Conservation (phyloP, 2,797 vertebrate species). For the Kryptolebias ocellatus region DNA sequence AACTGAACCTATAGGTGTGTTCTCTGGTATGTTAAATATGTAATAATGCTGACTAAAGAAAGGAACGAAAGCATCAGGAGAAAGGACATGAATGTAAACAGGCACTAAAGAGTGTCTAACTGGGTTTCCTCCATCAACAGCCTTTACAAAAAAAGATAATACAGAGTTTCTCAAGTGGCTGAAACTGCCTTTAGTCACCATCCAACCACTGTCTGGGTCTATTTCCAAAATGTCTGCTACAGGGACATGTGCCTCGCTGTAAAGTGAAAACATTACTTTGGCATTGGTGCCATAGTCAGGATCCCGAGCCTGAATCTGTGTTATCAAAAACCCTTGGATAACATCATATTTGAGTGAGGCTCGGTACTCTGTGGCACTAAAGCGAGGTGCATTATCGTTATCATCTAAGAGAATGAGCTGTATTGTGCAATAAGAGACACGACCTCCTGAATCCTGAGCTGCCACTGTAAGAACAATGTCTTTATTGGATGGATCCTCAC, state of each 20-base stretch:
- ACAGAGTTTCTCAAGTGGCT: slow-evolving; percentile 90
- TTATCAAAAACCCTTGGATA: slow-evolving; percentile 89
- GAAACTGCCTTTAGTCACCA: slow-evolving; percentile 95
- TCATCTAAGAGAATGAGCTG: slow-evolving; percentile 91
- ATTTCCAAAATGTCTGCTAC: slow-evolving; percentile 94
- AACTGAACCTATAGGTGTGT: slow-evolving; percentile 87
- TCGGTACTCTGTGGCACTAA: slow-evolving; percentile 88
- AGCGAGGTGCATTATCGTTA: slow-evolving; percentile 92
- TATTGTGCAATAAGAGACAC: slow-evolving; percentile 88
- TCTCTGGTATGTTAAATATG: slow-evolving; percentile 88
- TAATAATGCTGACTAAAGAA: slow-evolving; percentile 92
- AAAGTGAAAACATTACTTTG: slow-evolving; percentile 92
- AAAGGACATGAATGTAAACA: slow-evolving; percentile 94
- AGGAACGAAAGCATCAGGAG: slow-evolving; percentile 87
- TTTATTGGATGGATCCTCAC: slow-evolving; percentile 87
- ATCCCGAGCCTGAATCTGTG: slow-evolving; percentile 93
- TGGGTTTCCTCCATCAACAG: slow-evolving; percentile 91
- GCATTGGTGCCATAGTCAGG: slow-evolving; percentile 91
- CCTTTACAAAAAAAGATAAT: slow-evolving; percentile 96
- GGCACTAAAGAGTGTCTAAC: slow-evolving; percentile 92
- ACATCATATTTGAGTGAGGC: slow-evolving; percentile 93
- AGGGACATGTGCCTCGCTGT: slow-evolving; percentile 91
- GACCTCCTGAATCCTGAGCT: slow-evolving; percentile 90
- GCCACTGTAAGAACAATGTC: slow-evolving; percentile 87
- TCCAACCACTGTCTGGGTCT: slow-evolving; percentile 98